Conservation (phyloP, 2,113 vertebrate species). For the Podilymbus podiceps region DNA sequence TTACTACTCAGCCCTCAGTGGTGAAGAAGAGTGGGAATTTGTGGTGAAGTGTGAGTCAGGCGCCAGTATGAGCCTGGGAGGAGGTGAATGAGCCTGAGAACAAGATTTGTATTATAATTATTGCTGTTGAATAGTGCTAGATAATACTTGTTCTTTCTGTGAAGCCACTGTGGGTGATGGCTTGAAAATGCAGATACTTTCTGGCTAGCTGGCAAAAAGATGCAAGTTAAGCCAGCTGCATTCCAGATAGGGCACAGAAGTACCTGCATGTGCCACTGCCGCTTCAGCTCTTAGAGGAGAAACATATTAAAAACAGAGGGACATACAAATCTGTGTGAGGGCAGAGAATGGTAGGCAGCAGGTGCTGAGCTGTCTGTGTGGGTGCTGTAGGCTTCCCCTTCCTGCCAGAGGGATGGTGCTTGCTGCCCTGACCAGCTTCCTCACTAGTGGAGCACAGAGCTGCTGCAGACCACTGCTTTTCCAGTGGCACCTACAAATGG, state of each 20-base stretch:
- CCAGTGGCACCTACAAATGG: neutral
- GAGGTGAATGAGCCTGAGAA: neutral
- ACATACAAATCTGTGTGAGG: neutral
- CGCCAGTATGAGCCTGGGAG: neutral
- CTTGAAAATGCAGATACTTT: neutral
- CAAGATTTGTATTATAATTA: slow-evolving; percentile 10
- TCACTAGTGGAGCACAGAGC: neutral
- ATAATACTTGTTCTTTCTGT: neutral
- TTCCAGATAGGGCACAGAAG: neutral
- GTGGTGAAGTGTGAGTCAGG: neutral
- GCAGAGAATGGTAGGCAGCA: neutral
- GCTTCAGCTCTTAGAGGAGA: neutral
- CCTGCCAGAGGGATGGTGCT: neutral
- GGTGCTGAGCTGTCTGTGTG: neutral
- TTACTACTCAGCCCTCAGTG: neutral
- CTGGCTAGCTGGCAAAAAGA: neutral
- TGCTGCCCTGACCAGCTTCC: neutral
- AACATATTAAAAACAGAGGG: accelerated
- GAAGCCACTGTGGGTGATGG: neutral
- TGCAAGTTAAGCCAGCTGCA: neutral
- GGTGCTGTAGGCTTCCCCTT: neutral
- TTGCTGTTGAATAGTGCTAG: neutral
- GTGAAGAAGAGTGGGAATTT: neutral
- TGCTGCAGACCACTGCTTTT: neutral
- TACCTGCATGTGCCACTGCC: neutral